Conservation (phyloP, 53 echinoderm and acorn worm species). For the Apostichopus leukothele region DNA sequence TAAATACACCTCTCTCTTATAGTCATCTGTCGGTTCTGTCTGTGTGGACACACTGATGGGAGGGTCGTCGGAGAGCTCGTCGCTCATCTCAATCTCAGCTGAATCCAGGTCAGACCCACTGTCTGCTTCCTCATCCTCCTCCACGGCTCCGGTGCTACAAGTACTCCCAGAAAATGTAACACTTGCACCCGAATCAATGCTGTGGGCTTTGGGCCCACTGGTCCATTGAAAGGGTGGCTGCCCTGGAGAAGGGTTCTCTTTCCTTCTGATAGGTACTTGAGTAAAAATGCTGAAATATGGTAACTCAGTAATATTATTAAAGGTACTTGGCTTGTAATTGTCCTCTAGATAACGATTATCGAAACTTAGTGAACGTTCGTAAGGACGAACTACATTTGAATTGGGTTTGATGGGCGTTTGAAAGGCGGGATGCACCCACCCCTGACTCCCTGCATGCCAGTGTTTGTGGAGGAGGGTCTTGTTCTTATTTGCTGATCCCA, state of each 20-base stretch:
- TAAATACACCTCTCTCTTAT: constrained; percentile 1
- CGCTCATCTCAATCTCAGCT: neutral
- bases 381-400: neutral
- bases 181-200: neutral
- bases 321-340: neutral
- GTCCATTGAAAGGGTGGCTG: constrained; percentile 10
- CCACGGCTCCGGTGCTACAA: neutral
- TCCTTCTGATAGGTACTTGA: neutral
- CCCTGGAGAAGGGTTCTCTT: neutral
- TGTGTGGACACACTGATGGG: constrained; percentile 24
- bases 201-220: neutral
- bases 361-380: neutral
- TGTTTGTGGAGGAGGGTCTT: constrained; percentile 37
- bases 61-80: neutral
- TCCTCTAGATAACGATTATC: neutral
- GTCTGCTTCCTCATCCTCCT: neutral
- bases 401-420: constrained; percentile 1
- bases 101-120: neutral
- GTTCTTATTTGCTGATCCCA: constrained; percentile 6
- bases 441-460: constrained; percentile 49
- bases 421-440: constrained; percentile 12
- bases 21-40: neutral
- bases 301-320: neutral
- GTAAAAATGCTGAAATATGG: constrained; percentile 1
- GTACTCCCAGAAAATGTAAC: neutral